Evolutionary conservation across 2,888 invertebrate species (phyloP), one percentile per base, ranked within the genome.

Genomic region (Aleiodes testaceus): DNA sequence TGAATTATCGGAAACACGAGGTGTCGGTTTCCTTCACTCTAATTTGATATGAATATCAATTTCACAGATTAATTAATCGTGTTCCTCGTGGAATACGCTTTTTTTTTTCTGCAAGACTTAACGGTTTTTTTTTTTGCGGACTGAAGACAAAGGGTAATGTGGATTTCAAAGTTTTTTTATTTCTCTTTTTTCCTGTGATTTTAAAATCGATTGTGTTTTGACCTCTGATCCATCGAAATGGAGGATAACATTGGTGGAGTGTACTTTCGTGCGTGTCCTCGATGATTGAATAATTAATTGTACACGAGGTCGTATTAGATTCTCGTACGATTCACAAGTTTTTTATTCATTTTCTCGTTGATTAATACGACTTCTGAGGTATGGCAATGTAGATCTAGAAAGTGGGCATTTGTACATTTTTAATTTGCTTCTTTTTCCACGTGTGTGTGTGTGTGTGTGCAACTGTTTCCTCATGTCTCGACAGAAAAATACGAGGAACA

Each of bases 211-310:
- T 20, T 36, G 26, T 47, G 14, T 44, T 5, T 20, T 22, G 44
- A 52, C 52, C 52, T 52, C 20, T 52, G 52, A 52, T 52, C 52
- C 22, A 20, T 22, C 52, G 22, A 52, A 52, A 52, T 52, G 52
- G 52, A 22, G 52, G 52, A 52, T 53, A 22, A 14, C n/a, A 26
- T n/a, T 12, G 11, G 20, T 18, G 18, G 1, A 22, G 36, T 11
- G 16, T 52, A 53, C 70, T 59, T 50, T 36, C 53, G 30, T 36
- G 16, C 45, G 64, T 44, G 72, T 74, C 72, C 70, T 73, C 72
- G 72, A 36, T 70, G 69, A 75, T 36, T 75, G 75, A 77, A 74
- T 75, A 75, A 77, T 75, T 74, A 75, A 77, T 77, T 66, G 69
- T 52, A 52, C 74, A 68, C 74, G 75, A 75, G 77, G 73, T 74